Conservation (phyloP, 2,797 vertebrate species). For the Anolis apletophallus region DNA sequence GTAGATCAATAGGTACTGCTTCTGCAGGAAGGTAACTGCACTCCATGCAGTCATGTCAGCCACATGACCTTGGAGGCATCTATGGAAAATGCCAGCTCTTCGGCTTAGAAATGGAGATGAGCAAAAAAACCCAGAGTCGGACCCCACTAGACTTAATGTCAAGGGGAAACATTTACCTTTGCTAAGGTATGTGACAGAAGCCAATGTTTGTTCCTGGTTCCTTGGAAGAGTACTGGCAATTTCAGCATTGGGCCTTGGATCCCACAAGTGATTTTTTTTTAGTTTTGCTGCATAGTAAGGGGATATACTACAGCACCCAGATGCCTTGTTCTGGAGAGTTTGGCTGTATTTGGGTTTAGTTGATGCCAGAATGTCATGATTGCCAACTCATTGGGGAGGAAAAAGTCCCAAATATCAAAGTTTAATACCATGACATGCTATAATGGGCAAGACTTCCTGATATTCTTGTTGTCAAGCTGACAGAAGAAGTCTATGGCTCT, state of each 20-base stretch:
- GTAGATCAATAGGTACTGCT: too few species aligned
- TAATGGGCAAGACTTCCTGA: neutral
- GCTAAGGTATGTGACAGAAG: neutral
- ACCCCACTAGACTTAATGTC: too few species aligned
- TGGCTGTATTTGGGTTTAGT: neutral
- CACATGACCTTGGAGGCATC: too few species aligned
- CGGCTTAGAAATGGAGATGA: too few species aligned
- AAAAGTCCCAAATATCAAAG: too few species aligned
- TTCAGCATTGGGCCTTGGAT: neutral
- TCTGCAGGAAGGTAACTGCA: too few species aligned
- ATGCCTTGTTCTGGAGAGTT: neutral
- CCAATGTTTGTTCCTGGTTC: neutral
- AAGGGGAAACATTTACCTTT: too few species aligned
- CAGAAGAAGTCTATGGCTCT: neutral
- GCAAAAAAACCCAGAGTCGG: too few species aligned
- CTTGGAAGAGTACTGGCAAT: neutral
- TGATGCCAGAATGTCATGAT: neutral
- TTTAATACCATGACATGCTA: neutral
- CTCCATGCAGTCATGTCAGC: too few species aligned
- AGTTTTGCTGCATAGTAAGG: neutral
- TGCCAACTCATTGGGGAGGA: neutral
- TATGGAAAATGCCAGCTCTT: too few species aligned
- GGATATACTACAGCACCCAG: neutral
- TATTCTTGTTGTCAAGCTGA: neutral
- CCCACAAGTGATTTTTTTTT: neutral